Base-by-base conservation (phyloP, 1,140 invertebrate species). In the Micrasema minimum region DNA sequence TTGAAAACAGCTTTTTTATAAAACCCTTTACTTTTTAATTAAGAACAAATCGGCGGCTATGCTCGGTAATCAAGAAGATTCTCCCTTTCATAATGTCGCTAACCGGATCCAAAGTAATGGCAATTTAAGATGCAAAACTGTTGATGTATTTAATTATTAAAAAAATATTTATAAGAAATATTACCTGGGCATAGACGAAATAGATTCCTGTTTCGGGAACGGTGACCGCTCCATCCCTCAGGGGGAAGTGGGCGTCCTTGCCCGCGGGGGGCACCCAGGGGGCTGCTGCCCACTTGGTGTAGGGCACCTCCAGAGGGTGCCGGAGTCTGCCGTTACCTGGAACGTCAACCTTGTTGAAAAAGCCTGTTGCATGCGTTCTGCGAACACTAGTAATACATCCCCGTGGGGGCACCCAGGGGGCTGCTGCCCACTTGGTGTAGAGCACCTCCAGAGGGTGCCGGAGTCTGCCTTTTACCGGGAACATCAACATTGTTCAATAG, bases 101-200 rank as follows among this genome's bases (percentile, higher is more conserved):
- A n/a, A n/a, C n/a, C n/a, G n/a, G n/a, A n/a, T n/a, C n/a, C n/a
- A n/a, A n/a, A n/a, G n/a, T n/a, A n/a, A n/a, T n/a, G n/a, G n/a
- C n/a, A n/a, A n/a, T n/a, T n/a, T n/a, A n/a, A n/a, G n/a, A n/a
- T n/a, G n/a, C n/a, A n/a, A n/a, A n/a, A n/a, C n/a, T n/a, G n/a
- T n/a, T n/a, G n/a, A n/a, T n/a, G n/a, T n/a, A n/a, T n/a, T n/a
- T n/a, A n/a, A n/a, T n/a, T n/a, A n/a, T n/a, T n/a, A n/a, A n/a
- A n/a, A n/a, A n/a, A n/a, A n/a, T n/a, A n/a, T n/a, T n/a, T n/a
- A n/a, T n/a, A n/a, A n/a, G n/a, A n/a, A n/a, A n/a, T n/a, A n/a
- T n/a, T 31, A 86, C 86, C 78, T 91, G 90, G 2, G 88, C 88
- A 76, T 90, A 90, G n/a, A 88, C 80, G 59, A 90, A 85, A 77